phyloP scores from a whole-genome alignment of 2,113 vertebrate species.

The Oriolus oriolus region DNA sequence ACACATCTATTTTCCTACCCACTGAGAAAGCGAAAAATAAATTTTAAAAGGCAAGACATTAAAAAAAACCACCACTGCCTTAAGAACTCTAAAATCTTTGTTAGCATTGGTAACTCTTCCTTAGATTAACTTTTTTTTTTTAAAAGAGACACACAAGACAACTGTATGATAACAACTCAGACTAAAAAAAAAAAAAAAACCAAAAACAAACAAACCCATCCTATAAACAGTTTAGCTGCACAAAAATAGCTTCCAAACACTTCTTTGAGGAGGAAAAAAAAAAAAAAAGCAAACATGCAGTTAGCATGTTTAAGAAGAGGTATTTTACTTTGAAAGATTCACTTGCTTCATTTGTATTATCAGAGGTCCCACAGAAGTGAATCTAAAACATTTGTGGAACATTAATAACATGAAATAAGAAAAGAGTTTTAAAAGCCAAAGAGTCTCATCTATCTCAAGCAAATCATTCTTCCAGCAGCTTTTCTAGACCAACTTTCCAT shows the following conservation, averaged over 20 bases:
- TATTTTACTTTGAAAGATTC: background rate
- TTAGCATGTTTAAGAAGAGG: background rate
- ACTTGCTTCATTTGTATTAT: background rate
- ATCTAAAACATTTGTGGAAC: background rate
- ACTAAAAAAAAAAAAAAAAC: background rate
- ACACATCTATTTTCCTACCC: background rate
- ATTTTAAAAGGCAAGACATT: background rate
- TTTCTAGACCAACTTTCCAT: background rate
- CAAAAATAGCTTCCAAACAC: background rate
- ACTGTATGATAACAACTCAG: background rate
- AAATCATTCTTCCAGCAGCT: background rate
- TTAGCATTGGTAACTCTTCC: background rate
- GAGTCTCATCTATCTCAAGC: background rate
- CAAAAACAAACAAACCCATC: rapidly evolving
- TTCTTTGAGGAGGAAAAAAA: background rate
- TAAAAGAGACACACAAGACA: background rate
- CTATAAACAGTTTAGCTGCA: background rate
- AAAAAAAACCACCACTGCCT: background rate
- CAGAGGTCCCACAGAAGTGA: background rate
- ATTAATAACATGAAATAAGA: background rate
- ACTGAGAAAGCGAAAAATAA: background rate
- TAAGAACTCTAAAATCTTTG: background rate
- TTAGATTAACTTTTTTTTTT: background rate
- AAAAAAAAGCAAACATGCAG: background rate
- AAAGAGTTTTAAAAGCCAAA: background rate